A percentile compares a stretch with the other conserved stretches of the same genome.
These are phyloP conservation scores for Numenius phaeopus DNA, from an alignment of 2,797 vertebrate species.

Conservation along the genomic window DNA sequence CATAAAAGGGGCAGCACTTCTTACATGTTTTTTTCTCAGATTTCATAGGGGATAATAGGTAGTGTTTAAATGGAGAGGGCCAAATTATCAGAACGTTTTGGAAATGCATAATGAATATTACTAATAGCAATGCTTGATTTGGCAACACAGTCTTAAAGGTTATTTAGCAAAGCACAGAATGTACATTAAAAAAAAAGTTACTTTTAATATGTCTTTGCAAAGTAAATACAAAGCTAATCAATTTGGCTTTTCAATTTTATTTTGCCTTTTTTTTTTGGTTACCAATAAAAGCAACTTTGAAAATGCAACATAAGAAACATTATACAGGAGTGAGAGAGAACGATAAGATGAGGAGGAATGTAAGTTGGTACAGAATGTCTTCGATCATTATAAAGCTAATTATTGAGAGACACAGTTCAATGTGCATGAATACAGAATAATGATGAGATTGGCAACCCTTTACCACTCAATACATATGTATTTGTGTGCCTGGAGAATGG, in stretches of 20 bases:
- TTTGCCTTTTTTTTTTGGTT: background rate
- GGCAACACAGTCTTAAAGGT: slow-evolving; percentile 22
- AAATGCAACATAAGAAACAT: background rate
- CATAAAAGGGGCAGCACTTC: background rate
- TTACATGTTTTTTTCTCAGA: background rate
- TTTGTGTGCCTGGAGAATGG: background rate
- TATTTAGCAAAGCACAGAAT: background rate
- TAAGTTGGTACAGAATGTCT: slow-evolving; percentile 16
- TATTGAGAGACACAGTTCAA: background rate
- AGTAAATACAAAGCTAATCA: slow-evolving; percentile 8
- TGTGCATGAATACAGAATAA: slow-evolving; percentile 13
- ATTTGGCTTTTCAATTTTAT: background rate
- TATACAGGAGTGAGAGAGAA: background rate
- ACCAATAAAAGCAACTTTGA: slow-evolving; percentile 28
- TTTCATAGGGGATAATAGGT: background rate
- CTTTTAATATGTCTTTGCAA: background rate
- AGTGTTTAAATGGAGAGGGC: background rate
- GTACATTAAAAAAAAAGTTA: background rate
- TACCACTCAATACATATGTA: background rate
- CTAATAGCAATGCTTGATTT: background rate
- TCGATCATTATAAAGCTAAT: slow-evolving; percentile 41
- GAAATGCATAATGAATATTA: background rate
- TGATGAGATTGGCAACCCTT: slow-evolving; percentile 6
- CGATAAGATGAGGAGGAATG: background rate
- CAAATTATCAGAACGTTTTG: background rate